Evolutionary conservation across 1,140 invertebrate genomes (phyloP), one percentile per base, ranked within the genome.

Genomic region (Tetraneura akinire): DNA sequence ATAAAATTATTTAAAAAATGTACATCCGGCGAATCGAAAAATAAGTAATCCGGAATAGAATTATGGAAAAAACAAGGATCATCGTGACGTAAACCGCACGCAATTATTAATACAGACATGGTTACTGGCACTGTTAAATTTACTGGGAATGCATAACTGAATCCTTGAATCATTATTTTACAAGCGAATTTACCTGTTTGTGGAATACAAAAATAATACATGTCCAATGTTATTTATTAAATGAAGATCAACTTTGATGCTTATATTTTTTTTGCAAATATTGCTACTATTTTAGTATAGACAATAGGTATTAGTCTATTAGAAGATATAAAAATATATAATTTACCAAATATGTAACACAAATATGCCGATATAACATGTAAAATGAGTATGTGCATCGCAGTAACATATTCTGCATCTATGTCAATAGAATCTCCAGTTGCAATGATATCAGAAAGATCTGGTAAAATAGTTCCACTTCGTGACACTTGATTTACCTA

Each of bases 161-260:
- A 97, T 42, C 94, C 94, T 87, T 98, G 96, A 80, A 98, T 97
- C 81, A 96, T 90, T 83, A 98, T 97, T 87, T 97, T 97, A 87
- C 96, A 98, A 21, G 96, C 94, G 84, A 97, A 97, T 87, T 97
- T 97, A 82, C 93, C 89, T 90, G 85, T 29, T 8, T 16, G 18
- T n/a, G 64, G 21, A 21, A 42, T 21, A 85, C 8, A 37, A 37
- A 37, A 37, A 37, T 4, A 4, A 37, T 3, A 37, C 32, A 37
- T 8, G 32, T 3, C 8, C 8, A 37, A 37, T 4, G 8, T 37
- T 37, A 37, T 37, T 37, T 37, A 37, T 37, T 37, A 3, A 37
- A n/a, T 23, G 55, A 45, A 3, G n/a, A n/a, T n/a, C n/a, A n/a
- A n/a, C n/a, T n/a, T n/a, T n/a, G n/a, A n/a, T n/a, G 1, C 14